Evolutionary conservation across 1,140 invertebrate species (phyloP), one percentile per base, ranked within the genome.

Genomic region (Teleogryllus occipitalis): DNA sequence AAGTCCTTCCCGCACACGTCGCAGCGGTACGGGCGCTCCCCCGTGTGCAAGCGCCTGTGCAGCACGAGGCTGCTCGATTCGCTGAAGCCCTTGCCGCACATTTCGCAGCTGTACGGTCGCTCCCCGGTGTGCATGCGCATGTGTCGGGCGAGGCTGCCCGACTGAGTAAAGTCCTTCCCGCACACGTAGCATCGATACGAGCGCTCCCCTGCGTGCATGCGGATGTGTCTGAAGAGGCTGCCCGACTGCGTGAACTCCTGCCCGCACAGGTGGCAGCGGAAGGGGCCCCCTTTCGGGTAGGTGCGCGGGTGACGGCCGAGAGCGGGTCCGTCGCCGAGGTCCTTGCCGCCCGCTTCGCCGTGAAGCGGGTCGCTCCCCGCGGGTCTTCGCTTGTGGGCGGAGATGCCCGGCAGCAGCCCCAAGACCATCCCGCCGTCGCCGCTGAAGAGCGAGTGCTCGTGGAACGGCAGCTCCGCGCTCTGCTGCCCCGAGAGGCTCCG

Each of bases 211-310:
- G 86, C 87, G 81, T 91, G 90, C 79, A 90, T 89, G 73, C 88
- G 86, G n/a, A 85, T 81, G 79, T 91, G 90, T 82, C 89, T 90
- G 0, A 88, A 82, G 7, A 91, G 81, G 82, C 90, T 90, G 12
- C 88, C 88, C 65, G 87, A 87, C 79, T 89, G 89, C 0, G 89
- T 87, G 80, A 90, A 90, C 7, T 84, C 84, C 78, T 87, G 88
- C 0, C 83, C 80, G 78, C 89, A 90, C 7, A 86, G 79, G 0
- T 88, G 83, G 80, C 89, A 90, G 14, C 86, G 83, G 74, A 86
- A 90, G 0, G 90, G 90, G 75, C 89, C 90, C 77, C 90, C 89
- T 0, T 90, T 90, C 0, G 91, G 94, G 82, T 95, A 93, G 65
- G 94, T 89, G 76, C 93, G 86, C 83, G 90, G 87, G 81, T 90